Base-by-base conservation (phyloP, 2,888 invertebrate species). In the Tuberolachnus salignus region DNA sequence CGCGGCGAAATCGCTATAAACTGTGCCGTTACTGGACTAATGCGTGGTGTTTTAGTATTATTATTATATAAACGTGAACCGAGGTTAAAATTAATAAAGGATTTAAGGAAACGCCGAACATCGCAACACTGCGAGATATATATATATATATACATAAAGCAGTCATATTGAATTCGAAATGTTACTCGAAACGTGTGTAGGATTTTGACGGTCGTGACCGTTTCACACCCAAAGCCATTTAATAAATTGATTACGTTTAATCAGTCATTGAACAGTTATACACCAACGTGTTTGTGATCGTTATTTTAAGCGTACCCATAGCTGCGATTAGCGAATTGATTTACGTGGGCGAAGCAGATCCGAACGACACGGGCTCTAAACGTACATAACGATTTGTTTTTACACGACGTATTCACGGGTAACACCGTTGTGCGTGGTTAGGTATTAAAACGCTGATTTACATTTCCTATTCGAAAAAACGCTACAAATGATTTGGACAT, bases 181-280 rank as follows among this genome's bases (percentile, higher is more conserved):
- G n/a, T 44, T n/a, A 63, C 21, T 63, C 10, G 19, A 19, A 63
- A 42, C 44, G 13, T 44, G 63, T 11, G 11, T n/a, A 44, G 63
- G 63, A 63, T 21, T 44, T 63, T 13, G 11, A 63, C 1, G 21
- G 14, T 63, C 19, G 44, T 19, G 44, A 44, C 63, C 44, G 1
- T 21, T 44, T 63, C 21, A 44, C 42, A 6, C n/a, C 4, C 13
- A 53, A 19, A 53, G 11, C 63, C 13, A 9, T 63, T 42, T 44
- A 44, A 44, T 63, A n/a, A 63, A 63, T 44, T 44, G 34, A 61
- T 8, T 42, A 61, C 42, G n/a, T 61, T 61, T 34, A 11, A 44
- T 19, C 8, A 44, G 3, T 44, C 19, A 44, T 63, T 21, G 44
- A 44, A 44, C 19, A 63, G 16, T 21, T 1, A 21, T 42, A 61